Evolutionary conservation across 37 sponge, comb jelly and placozoan genomes (phyloP).

Genomic region (Diacarnus erythraeanus): DNA sequence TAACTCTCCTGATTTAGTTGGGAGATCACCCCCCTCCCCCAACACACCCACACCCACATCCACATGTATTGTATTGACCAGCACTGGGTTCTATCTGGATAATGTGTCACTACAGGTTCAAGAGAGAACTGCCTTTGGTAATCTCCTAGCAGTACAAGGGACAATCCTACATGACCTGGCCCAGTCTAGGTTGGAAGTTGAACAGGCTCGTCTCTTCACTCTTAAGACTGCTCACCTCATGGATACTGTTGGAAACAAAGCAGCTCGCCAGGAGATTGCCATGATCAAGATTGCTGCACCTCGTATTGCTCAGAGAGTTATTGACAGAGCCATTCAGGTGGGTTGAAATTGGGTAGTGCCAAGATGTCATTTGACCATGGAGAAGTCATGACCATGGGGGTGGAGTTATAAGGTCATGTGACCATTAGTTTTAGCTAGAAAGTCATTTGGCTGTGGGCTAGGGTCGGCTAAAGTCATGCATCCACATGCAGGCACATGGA

Average conservation of each 20-base stretch:
- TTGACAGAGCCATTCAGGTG: constrained; percentile 89
- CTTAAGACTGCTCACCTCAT: constrained; percentile 85
- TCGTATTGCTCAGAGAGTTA: constrained; percentile 68
- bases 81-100: too few species aligned
- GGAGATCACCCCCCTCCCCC: constrained; percentile 3
- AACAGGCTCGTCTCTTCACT: constrained; percentile 83
- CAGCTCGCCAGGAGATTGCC: constrained; percentile 73
- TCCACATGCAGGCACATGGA: constrained; percentile 75
- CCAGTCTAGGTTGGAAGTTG: constrained; percentile 76
- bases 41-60: too few species aligned
- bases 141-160: constrained; percentile 56
- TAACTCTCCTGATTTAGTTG: too few species aligned
- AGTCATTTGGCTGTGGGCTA: too few species aligned
- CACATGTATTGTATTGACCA: too few species aligned
- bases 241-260: constrained; percentile 82
- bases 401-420: too few species aligned
- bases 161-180: constrained; percentile 69
- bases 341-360: too few species aligned
- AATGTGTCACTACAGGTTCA: constrained; percentile 39
- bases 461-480: too few species aligned
- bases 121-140: constrained; percentile 75
- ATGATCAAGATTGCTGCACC: constrained; percentile 92
- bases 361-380: too few species aligned
- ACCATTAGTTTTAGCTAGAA: too few species aligned
- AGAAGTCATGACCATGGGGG: too few species aligned